A percentile compares a stretch with the other conserved stretches of the same genome.
Conservation (phyloP, 2,888 invertebrate species). For the Drosophila buzzatii region DNA sequence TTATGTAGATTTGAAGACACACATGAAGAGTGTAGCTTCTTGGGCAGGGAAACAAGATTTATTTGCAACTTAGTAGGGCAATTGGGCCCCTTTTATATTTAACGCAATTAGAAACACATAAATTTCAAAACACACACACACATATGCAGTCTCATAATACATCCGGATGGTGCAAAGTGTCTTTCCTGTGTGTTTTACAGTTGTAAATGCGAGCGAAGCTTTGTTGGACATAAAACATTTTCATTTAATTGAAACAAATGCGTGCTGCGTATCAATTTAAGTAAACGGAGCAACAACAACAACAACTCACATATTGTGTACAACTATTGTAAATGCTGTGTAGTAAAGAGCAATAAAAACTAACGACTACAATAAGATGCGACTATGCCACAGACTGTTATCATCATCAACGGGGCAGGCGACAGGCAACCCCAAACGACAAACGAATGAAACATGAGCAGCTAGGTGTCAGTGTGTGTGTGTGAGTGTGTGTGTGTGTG, state of each 20-base stretch:
- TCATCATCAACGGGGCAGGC: constrained; percentile 44
- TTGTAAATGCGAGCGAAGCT: constrained; percentile 45
- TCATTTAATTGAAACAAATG: constrained; percentile 80
- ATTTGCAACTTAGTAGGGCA: not conserved
- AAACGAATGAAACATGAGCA: constrained; percentile 50
- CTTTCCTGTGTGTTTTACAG: constrained; percentile 58
- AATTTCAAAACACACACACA: constrained; percentile 14
- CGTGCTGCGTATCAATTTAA: constrained; percentile 81
- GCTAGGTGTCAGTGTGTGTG: constrained; percentile 1
- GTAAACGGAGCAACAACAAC: constrained; percentile 41
- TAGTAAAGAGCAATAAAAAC: constrained; percentile 64
- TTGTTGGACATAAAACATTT: constrained; percentile 69
- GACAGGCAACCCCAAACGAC: constrained; percentile 46
- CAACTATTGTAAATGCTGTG: constrained; percentile 40
- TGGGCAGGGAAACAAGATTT: not conserved
- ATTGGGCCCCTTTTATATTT: constrained; percentile 13
- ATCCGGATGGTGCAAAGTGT: constrained; percentile 39
- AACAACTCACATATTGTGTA: constrained; percentile 19
- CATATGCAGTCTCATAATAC: constrained; percentile 1
- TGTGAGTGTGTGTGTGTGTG: constrained; percentile 15
- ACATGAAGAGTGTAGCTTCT: too few species aligned
- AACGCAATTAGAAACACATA: constrained; percentile 46
- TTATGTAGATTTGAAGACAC: not conserved
- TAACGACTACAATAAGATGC: constrained; percentile 62
- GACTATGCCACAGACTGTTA: constrained; percentile 62